phyloP scores from a whole-genome alignment of 92 coral and sea anemone genomes.

The Actinernus sp. region DNA sequence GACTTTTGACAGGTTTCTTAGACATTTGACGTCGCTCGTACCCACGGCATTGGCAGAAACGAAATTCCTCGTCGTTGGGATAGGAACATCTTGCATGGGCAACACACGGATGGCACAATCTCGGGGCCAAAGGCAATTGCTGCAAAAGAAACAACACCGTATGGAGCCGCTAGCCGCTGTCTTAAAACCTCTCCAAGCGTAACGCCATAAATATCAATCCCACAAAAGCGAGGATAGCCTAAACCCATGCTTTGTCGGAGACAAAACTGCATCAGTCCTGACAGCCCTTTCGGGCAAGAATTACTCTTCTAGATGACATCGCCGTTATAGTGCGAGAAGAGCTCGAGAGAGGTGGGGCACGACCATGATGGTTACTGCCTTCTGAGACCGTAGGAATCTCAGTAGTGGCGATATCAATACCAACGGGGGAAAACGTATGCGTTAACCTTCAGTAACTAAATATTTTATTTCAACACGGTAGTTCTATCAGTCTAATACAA shows the following conservation, averaged over 20 bases:
- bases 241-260: slow-evolving; percentile 23
- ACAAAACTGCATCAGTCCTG: slow-evolving; percentile 5
- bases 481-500: no score
- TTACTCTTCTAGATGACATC: not conserved
- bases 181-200: no score
- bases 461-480: no score
- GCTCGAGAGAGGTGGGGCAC: slow-evolving; percentile 3
- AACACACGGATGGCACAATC: slow-evolving; percentile 8
- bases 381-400: slow-evolving; percentile 16
- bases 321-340: slow-evolving; percentile 11
- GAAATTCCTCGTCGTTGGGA: slow-evolving; percentile 17
- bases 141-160: not conserved
- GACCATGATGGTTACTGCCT: slow-evolving; percentile 3
- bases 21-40: no score
- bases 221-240: no score
- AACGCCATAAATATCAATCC: no score
- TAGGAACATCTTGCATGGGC: slow-evolving; percentile 12
- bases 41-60: slow-evolving; percentile 19
- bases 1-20: no score
- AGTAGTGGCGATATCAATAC: no score
- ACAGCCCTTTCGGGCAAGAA: not conserved
- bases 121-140: slow-evolving; percentile 27
- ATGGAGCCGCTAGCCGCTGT: no score
- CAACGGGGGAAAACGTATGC: no score
- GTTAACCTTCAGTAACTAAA: no score